Evolutionary conservation across 1,140 invertebrate genomes (phyloP).

Genomic region (Procambarus virginalis): DNA sequence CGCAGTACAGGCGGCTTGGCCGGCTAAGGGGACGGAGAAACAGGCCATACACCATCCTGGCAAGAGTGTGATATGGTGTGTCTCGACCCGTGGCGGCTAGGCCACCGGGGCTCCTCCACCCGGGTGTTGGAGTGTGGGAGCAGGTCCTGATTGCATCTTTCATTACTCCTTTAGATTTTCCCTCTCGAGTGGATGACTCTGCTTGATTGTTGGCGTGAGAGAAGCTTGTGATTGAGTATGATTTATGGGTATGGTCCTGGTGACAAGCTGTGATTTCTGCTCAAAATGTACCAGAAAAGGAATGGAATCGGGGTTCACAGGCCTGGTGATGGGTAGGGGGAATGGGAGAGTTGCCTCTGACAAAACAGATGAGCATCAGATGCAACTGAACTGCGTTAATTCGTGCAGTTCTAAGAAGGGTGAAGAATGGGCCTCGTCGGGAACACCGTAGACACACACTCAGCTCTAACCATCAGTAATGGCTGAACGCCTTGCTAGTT

Average conservation of each 20-base stretch:
- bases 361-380: neutral
- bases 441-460: too few relatives aligned
- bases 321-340: neutral
- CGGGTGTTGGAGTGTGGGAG: conserved; percentile 19
- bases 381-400: neutral
- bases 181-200: conserved; percentile 13
- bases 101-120: too few relatives aligned
- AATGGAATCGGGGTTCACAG: neutral
- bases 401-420: too few relatives aligned
- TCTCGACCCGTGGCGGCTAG: neutral
- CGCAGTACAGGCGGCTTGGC: neutral
- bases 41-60: neutral
- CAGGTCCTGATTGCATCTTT: conserved; percentile 32
- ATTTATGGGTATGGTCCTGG: neutral
- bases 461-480: too few relatives aligned
- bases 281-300: neutral
- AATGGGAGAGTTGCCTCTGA: too few relatives aligned
- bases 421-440: too few relatives aligned
- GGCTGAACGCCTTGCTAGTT: too few relatives aligned
- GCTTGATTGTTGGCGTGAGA: conserved; percentile 10
- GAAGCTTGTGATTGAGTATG: conserved; percentile 15
- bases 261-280: neutral
- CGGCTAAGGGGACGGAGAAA: neutral
- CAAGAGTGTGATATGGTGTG: neutral
- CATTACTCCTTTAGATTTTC: conserved; percentile 35